A percentile compares a stretch with the other conserved stretches of the same genome.
Conservation (phyloP, 2,113 vertebrate genomes). For the Piaya cayana region DNA sequence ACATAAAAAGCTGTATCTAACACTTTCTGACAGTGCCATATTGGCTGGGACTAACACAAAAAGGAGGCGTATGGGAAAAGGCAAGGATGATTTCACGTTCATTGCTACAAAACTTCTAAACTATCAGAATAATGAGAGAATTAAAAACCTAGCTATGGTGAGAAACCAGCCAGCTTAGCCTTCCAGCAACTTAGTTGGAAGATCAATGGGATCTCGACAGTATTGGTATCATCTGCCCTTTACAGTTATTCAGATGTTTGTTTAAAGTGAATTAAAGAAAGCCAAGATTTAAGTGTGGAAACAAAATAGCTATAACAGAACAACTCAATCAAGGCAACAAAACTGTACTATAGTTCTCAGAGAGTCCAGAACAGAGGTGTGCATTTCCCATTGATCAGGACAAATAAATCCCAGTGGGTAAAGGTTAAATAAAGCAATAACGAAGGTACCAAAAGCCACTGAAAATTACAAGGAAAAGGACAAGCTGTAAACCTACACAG, state of each 20-base stretch:
- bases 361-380: neutral
- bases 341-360: neutral
- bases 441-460: neutral
- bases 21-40: constrained; percentile 50
- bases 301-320: neutral
- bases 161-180: neutral
- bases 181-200: neutral
- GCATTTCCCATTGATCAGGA: constrained; percentile 16
- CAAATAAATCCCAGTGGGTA: neutral
- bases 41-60: constrained; percentile 34
- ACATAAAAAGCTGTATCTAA: constrained; percentile 56
- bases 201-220: constrained; percentile 28
- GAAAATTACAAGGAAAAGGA: constrained; percentile 9
- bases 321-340: constrained; percentile 29
- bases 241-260: constrained; percentile 16
- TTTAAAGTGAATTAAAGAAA: constrained; percentile 42
- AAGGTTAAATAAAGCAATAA: constrained; percentile 47
- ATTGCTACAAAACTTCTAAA: neutral
- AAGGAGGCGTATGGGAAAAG: neutral
- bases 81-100: constrained; percentile 25
- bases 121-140: constrained; percentile 37
- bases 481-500: neutral
- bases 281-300: neutral
- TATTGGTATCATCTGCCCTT: neutral
- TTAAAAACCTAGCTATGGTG: neutral